Evolutionary conservation across 2,113 vertebrate species (phyloP), one percentile per base, ranked within the genome.

Genomic region (Zosterops borbonicus): DNA sequence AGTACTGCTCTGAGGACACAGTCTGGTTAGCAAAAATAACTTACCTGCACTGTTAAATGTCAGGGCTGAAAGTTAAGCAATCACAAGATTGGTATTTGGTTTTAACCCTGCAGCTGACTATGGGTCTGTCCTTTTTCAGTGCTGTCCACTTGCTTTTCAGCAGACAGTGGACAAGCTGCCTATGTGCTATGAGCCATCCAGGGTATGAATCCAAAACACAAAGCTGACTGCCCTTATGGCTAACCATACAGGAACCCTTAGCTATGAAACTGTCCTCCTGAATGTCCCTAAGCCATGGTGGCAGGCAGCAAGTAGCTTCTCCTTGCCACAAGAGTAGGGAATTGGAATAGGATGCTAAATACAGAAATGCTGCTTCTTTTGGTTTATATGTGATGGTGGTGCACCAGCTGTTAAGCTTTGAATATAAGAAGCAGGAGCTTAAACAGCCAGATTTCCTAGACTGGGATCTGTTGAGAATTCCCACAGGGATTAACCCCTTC

Each of bases 1-100:
- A 53, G 78, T 52, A 27, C 41, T 67, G 35, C 39, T 29, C 52
- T 65, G 41, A 62, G 67, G 71, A 62, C 62, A n/a, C 24, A 76
- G 16, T 33, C 31, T 31, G 67, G 63, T 92, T 94, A 84, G 47
- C 87, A 95, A 94, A 94, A 91, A 73, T 76, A 79, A 60, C 53
- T 68, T 64, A 89, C 81, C 85, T 90, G 79, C 25, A 6, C 50
- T 23, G 35, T 53, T 89, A 90, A 96, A 94, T 89, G 92, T 93
- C 77, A 92, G 55, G 56, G 41, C 62, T 65, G 78, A 53, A 87
- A 65, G 78, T 87, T 83, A 89, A 79, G 70, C 76, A 68, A 60
- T 93, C 12, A 1, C 37, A 78, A 75, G 62, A 25, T 49, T 84
- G 4, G 1, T 68, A 8, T 53, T 95, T 91, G 41, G 44, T 47